These are phyloP conservation scores for Cactoblastis cactorum DNA, from an alignment of 2,888 invertebrate genomes.

Conservation along the genomic window DNA sequence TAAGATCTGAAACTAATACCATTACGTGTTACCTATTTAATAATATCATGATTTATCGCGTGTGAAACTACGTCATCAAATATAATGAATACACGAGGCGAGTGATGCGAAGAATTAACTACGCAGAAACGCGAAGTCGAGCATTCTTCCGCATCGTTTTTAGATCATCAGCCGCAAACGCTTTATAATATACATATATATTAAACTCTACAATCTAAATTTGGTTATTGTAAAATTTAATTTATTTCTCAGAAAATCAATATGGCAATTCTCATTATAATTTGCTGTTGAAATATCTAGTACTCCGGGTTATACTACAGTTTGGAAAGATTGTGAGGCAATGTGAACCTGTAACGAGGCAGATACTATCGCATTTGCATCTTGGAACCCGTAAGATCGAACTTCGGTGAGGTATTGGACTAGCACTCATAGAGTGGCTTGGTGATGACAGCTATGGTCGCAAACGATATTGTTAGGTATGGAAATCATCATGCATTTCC, in stretches of 20 bases:
- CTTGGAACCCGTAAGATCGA: too few species aligned
- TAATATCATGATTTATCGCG: neutral
- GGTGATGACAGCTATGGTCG: too few species aligned
- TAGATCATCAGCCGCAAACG: slow-evolving; percentile 5
- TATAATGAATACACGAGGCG: slow-evolving; percentile 2
- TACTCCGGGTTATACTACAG: too few species aligned
- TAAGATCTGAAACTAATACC: neutral
- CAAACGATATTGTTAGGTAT: too few species aligned
- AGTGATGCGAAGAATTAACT: slow-evolving; percentile 16
- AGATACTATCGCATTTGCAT: too few species aligned
- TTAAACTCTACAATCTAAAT: neutral
- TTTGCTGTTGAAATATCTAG: neutral
- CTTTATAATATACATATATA: neutral
- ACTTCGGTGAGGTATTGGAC: too few species aligned
- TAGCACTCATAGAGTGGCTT: too few species aligned
- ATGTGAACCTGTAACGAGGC: too few species aligned
- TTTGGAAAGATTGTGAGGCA: too few species aligned
- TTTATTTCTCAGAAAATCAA: neutral
- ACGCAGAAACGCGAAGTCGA: slow-evolving; percentile 19
- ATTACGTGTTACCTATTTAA: neutral
- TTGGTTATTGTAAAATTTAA: neutral
- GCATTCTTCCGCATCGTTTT: slow-evolving; percentile 23
- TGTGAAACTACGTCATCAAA: slow-evolving; percentile 10
- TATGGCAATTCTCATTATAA: neutral
- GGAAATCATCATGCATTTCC: too few species aligned